Evolutionary conservation across 2,797 vertebrate genomes (phyloP).

Genomic region (Phataginus tetradactyla): DNA sequence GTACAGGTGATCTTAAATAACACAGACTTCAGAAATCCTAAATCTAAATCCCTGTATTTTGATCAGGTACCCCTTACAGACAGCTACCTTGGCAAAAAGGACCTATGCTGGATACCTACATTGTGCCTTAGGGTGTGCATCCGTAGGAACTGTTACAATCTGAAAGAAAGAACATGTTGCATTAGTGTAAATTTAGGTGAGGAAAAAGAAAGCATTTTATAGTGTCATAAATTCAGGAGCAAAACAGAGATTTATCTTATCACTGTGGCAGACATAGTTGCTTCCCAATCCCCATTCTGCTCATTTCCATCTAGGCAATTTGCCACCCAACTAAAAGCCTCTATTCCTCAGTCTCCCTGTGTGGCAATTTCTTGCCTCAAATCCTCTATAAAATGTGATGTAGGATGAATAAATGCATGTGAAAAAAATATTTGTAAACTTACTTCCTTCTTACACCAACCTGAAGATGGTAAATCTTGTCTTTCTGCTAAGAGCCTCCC

Average conservation of each 20-base stretch:
- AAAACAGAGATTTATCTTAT: constrained; percentile 57
- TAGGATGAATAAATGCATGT: constrained; percentile 24
- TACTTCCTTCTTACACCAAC: not conserved
- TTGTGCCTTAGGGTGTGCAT: not conserved
- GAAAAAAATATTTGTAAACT: constrained; percentile 14
- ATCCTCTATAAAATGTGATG: constrained; percentile 24
- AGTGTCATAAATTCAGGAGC: constrained; percentile 40
- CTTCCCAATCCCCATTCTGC: constrained; percentile 38
- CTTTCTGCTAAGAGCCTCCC: not conserved
- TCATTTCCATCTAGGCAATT: constrained; percentile 54
- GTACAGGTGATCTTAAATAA: not conserved
- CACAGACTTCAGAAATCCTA: not conserved
- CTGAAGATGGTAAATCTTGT: not conserved
- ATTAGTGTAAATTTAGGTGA: constrained; percentile 45
- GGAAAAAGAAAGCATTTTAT: constrained; percentile 61
- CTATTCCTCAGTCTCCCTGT: not conserved
- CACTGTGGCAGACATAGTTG: constrained; percentile 31
- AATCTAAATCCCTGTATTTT: not conserved
- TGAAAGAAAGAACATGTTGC: constrained; percentile 27
- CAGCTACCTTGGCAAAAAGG: not conserved
- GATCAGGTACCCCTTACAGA: not conserved
- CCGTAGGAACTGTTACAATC: not conserved
- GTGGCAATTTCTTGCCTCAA: not conserved
- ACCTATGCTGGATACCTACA: not conserved
- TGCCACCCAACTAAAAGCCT: constrained; percentile 37